These are phyloP conservation scores for Schrankia costaestrigalis DNA, from an alignment of 2,888 invertebrate species.

Conservation along the genomic window DNA sequence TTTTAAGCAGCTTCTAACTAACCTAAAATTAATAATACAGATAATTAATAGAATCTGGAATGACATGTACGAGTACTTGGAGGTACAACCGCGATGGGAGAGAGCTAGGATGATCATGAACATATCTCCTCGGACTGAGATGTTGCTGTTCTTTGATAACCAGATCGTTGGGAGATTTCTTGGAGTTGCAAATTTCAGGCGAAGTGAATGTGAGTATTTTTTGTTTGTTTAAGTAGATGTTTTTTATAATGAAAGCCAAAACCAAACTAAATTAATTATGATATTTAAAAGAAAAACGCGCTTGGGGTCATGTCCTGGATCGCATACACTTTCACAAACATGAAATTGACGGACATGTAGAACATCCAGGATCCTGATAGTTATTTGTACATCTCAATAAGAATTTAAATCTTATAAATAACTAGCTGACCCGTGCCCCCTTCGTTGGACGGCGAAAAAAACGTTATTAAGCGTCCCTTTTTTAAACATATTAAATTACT, in stretches of 20 bases:
- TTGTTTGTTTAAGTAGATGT: too few relatives aligned
- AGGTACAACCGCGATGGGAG: constrained; percentile 1
- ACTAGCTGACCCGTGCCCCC: too few relatives aligned
- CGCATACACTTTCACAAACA: background rate
- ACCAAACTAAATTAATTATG: background rate
- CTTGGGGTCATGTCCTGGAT: background rate
- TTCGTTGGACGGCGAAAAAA: too few relatives aligned
- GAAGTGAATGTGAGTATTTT: constrained; percentile 46
- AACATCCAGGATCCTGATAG: too few relatives aligned
- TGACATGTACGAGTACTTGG: background rate
- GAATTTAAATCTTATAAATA: too few relatives aligned
- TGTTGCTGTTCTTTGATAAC: constrained; percentile 58
- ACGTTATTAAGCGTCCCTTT: too few relatives aligned
- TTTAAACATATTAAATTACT: too few relatives aligned
- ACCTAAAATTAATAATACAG: background rate
- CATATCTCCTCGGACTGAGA: constrained; percentile 50
- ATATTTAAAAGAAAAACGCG: background rate
- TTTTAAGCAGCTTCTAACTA: too few relatives aligned
- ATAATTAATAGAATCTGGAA: background rate
- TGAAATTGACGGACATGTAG: too few relatives aligned
- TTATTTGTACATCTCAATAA: too few relatives aligned
- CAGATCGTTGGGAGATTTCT: constrained; percentile 55
- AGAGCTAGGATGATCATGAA: background rate
- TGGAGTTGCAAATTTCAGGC: constrained; percentile 53
- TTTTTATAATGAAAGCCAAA: too few relatives aligned